A percentile compares a stretch with the other conserved stretches of the same genome.
These are phyloP conservation scores for Pterostichus madidus DNA, from an alignment of 2,888 invertebrate genomes.

Conservation along the genomic window DNA sequence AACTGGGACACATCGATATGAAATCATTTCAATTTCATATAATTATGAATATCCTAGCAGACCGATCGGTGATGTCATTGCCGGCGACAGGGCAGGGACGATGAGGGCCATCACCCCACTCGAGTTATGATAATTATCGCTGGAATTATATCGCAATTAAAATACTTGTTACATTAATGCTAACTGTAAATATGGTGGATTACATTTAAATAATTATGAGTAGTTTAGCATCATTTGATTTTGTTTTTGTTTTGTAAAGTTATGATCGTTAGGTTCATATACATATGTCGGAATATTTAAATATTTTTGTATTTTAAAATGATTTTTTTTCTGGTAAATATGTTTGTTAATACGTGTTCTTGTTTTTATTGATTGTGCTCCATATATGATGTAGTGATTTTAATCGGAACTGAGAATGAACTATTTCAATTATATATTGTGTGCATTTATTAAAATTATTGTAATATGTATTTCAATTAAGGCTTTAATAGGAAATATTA, in stretches of 20 bases:
- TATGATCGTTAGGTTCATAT: background rate
- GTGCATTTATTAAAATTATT: constrained; percentile 46
- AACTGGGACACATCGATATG: constrained; percentile 17
- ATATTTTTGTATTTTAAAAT: background rate
- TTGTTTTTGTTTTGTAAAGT: background rate
- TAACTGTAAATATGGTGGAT: constrained; percentile 22
- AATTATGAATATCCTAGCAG: constrained; percentile 41
- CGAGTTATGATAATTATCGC: constrained; percentile 23
- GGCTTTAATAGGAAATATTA: constrained; percentile 50
- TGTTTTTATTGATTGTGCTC: constrained; percentile 1
- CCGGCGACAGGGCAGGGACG: constrained; percentile 16
- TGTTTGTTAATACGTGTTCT: background rate
- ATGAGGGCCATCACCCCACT: constrained; percentile 20
- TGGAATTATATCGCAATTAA: constrained; percentile 16
- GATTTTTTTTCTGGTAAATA: background rate
- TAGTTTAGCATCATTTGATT: constrained; percentile 22
- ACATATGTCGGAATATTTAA: background rate
- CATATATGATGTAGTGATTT: constrained; percentile 1
- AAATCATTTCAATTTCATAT: constrained; percentile 40
- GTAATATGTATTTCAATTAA: constrained; percentile 49
- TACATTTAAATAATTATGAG: constrained; percentile 36
- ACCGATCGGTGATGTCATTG: constrained; percentile 16
- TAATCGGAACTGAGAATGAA: constrained; percentile 29
- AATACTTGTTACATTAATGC: constrained; percentile 28
- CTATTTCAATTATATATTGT: constrained; percentile 44